phyloP scores from a whole-genome alignment of 2,113 vertebrate genomes.

The Calidris pugnax region DNA sequence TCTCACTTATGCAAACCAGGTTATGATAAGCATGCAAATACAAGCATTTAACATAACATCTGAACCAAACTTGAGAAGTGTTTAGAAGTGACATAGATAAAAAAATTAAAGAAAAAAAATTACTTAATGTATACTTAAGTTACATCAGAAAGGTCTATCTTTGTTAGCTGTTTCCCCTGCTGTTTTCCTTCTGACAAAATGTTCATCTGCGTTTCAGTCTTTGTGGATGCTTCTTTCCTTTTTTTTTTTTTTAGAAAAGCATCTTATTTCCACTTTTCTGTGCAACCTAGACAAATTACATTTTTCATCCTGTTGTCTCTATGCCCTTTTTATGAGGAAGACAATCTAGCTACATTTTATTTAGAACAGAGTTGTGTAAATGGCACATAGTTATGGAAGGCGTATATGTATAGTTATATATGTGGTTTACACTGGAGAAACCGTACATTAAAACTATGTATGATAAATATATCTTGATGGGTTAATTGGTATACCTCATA shows the following conservation, averaged over 20 bases:
- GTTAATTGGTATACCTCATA: neutral
- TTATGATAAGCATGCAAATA: neutral
- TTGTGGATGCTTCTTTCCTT: neutral
- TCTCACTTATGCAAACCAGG: neutral
- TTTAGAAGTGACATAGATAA: neutral
- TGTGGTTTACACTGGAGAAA: neutral
- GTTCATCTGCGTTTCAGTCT: neutral
- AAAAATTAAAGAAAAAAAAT: neutral
- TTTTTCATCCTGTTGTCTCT: neutral
- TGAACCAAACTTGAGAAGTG: neutral
- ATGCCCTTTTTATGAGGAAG: neutral
- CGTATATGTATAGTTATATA: neutral
- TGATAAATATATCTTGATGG: neutral
- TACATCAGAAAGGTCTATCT: neutral
- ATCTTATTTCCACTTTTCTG: neutral
- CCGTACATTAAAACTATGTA: neutral
- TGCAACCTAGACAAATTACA: neutral
- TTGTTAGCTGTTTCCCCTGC: neutral
- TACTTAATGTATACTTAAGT: neutral
- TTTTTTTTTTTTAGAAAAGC: neutral
- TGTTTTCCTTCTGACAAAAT: neutral
- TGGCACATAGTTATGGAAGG: neutral
- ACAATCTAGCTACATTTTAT: neutral
- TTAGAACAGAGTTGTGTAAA: neutral
- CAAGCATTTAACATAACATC: neutral